Evolutionary conservation across 2,888 invertebrate species (phyloP).

Genomic region (Mythimna ferrago): DNA sequence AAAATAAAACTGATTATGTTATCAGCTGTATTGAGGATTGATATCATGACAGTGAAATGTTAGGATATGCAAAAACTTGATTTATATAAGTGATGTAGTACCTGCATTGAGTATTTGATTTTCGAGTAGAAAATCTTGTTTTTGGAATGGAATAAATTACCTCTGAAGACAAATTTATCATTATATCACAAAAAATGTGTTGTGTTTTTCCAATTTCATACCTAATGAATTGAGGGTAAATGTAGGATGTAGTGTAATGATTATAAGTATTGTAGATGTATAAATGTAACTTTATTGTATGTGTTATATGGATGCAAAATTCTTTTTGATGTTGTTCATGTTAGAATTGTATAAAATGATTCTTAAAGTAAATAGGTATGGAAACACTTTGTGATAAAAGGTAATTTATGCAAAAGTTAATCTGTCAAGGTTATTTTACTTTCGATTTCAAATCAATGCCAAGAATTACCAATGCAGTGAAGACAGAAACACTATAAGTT

Average conservation of each 20-base stretch:
- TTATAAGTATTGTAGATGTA: slow-evolving; percentile 53
- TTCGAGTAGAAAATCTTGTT: slow-evolving; percentile 27
- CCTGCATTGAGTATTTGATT: slow-evolving; percentile 43
- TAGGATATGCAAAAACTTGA: slow-evolving; percentile 44
- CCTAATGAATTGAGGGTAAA: slow-evolving; percentile 24
- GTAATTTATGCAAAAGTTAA: slow-evolving; percentile 60
- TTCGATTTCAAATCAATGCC: slow-evolving; percentile 58
- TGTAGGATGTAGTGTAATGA: slow-evolving; percentile 37
- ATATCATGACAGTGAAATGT: slow-evolving; percentile 32
- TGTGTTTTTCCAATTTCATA: slow-evolving; percentile 29
- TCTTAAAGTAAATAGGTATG: slow-evolving; percentile 20
- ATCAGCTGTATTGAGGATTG: slow-evolving; percentile 52
- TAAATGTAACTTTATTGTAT: slow-evolving; percentile 43
- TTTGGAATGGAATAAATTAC: slow-evolving; percentile 56
- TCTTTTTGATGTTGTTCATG: slow-evolving; percentile 20
- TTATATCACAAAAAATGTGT: slow-evolving; percentile 22
- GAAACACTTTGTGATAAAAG: slow-evolving; percentile 59
- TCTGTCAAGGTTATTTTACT: slow-evolving; percentile 46
- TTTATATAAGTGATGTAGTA: slow-evolving; percentile 39
- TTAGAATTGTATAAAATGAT: slow-evolving; percentile 9
- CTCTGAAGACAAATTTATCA: slow-evolving; percentile 53
- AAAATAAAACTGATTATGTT: slow-evolving; percentile 49
- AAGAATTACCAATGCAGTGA: slow-evolving; percentile 51
- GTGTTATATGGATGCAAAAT: slow-evolving; percentile 33
- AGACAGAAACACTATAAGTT: slow-evolving; percentile 59